Conservation (phyloP, 2,113 vertebrate genomes). For the Myotis davidii region DNA sequence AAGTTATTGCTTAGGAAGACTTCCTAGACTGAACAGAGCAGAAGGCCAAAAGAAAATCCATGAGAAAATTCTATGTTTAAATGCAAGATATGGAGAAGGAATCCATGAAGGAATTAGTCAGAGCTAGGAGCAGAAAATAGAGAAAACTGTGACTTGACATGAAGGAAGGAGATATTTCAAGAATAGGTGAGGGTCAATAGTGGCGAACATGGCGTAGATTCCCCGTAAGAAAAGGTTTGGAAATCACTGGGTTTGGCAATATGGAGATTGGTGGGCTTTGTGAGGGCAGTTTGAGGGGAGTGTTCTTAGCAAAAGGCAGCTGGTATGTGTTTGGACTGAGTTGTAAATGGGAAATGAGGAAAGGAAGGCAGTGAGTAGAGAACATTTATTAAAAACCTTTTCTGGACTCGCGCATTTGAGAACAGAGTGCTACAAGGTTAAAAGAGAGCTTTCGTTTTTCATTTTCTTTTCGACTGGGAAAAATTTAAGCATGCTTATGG, state of each 20-base stretch:
- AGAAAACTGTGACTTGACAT: neutral
- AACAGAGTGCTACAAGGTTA: neutral
- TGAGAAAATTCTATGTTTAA: neutral
- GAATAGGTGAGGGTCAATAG: neutral
- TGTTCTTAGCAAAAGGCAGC: neutral
- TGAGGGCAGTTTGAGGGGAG: neutral
- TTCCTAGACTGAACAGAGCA: neutral
- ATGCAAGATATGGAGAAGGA: neutral
- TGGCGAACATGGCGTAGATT: neutral
- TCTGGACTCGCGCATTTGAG: neutral
- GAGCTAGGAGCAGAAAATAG: neutral
- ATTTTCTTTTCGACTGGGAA: neutral
- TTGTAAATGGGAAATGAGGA: neutral
- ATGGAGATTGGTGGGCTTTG: neutral
- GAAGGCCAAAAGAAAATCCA: neutral
- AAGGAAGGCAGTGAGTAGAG: neutral
- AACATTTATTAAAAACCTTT: neutral
- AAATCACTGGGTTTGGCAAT: neutral
- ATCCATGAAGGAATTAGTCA: neutral
- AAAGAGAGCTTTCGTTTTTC: neutral
- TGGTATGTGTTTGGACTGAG: neutral
- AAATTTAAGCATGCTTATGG: neutral
- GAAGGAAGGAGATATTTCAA: neutral
- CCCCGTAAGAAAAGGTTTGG: neutral
- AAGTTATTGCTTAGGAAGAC: neutral